Base-by-base conservation (phyloP, 2,888 invertebrate genomes). In the Phortica magna region DNA sequence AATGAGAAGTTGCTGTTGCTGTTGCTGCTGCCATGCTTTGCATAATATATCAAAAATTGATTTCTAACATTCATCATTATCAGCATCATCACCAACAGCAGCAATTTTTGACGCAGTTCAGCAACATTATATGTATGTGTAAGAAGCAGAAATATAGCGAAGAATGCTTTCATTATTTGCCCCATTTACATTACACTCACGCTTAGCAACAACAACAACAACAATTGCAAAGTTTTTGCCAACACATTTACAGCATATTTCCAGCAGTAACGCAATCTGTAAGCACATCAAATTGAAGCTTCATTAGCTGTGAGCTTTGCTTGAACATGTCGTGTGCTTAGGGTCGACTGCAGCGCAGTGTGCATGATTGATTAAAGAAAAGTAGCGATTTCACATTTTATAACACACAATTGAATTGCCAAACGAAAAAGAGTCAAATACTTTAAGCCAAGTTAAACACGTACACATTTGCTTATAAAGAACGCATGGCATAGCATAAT, bases 11-110 rank as follows among this genome's bases (percentile, higher is more conserved):
- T 67, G 41, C 22, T 68, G 41, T 12, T 68, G 68, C 48, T 68
- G 68, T 14, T 43, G 19, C 43, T n/a, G 7, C 43, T 48, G 5
- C 31, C 31, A 31, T 31, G 31, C 31, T 7, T 22, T 17, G 61
- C 83, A 87, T 85, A 88, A 88, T 88, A 83, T 81, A 88, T 84
- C 82, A 86, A 89, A 71, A 89, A 89, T 89, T 89, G 89, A 89
- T 89, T 89, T 89, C 88, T 84, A 84, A 85, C 86, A 89, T 87
- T 87, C 87, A 86, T 85, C 86, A 86, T 84, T 85, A 86, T 84
- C 83, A 83, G 79, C 85, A 83, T 76, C 79, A 79, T 79, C 82
- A 74, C 19, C 68, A 71, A 55, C 77, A 76, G 68, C 73, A 74
- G 65, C 53, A 73, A 48, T 48, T 48, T 9, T 7, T 12, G 59